phyloP scores from a whole-genome alignment of 2,113 vertebrate species.

The Neolamprologus cancellatus region DNA sequence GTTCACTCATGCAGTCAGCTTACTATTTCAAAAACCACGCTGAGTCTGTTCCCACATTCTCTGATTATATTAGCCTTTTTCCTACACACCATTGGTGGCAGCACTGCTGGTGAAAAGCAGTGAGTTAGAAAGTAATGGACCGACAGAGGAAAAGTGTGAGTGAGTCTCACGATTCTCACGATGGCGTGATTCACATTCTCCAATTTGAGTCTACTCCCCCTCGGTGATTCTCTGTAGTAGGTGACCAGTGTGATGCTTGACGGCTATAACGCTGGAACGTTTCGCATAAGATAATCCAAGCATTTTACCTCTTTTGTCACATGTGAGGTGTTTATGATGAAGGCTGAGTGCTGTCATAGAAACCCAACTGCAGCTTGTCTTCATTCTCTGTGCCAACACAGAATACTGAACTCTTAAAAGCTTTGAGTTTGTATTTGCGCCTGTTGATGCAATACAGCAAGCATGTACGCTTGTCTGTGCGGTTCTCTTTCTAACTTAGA shows the following conservation, averaged over 20 bases:
- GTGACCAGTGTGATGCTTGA: neutral
- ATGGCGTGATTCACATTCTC: neutral
- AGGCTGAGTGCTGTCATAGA: neutral
- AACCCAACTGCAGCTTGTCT: neutral
- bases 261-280: neutral
- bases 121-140: neutral
- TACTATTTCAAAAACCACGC: neutral
- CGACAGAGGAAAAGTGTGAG: neutral
- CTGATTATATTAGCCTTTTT: neutral
- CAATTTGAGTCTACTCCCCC: neutral
- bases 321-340: neutral
- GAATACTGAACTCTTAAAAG: neutral
- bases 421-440: neutral
- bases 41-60: neutral
- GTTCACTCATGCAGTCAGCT: neutral
- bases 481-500: neutral
- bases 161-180: neutral
- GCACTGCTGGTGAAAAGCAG: neutral
- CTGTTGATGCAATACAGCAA: neutral
- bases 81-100: neutral
- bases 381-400: neutral
- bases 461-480: neutral
- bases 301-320: neutral
- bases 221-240: neutral
- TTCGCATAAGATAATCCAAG: neutral